Evolutionary conservation across 2,113 vertebrate species (phyloP).

Genomic region (Ifrita kowaldi): DNA sequence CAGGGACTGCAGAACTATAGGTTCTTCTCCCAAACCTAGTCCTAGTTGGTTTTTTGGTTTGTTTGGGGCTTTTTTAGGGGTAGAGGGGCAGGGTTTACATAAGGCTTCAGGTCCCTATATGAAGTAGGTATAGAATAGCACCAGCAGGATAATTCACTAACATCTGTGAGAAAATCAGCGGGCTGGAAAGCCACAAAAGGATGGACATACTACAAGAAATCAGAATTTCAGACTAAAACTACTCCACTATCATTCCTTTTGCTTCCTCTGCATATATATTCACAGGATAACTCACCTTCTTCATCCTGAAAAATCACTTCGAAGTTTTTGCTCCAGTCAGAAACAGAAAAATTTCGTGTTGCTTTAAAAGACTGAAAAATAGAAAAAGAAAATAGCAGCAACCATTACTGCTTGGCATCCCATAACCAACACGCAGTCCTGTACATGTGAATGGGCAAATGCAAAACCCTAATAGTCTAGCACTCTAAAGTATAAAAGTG

Average conservation of each 20-base stretch:
- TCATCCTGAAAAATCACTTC: conserved; percentile 98
- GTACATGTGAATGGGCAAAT: not conserved
- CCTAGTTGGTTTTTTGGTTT: not conserved
- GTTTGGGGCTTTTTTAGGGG: not conserved
- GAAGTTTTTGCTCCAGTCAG: conserved; percentile 98
- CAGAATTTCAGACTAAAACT: not conserved
- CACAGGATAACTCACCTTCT: conserved; percentile 82
- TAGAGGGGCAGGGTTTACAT: not conserved
- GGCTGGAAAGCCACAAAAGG: not conserved
- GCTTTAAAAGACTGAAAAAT: conserved; percentile 87
- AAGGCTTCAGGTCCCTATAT: not conserved
- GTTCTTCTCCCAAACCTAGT: not conserved
- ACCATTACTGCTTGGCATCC: not conserved
- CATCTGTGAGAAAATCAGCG: not conserved
- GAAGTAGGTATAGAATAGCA: not conserved
- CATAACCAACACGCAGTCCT: not conserved
- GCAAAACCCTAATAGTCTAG: not conserved
- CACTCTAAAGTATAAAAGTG: not conserved
- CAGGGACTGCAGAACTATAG: not conserved
- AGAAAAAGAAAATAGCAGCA: not conserved
- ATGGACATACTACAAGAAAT: not conserved
- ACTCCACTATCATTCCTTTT: not conserved
- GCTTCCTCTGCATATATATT: not conserved
- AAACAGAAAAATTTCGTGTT: conserved; percentile 94
- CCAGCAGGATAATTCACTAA: not conserved